Evolutionary conservation across 2,113 vertebrate genomes (phyloP), one percentile per base, ranked within the genome.

Genomic region (Antennarius striatus): DNA sequence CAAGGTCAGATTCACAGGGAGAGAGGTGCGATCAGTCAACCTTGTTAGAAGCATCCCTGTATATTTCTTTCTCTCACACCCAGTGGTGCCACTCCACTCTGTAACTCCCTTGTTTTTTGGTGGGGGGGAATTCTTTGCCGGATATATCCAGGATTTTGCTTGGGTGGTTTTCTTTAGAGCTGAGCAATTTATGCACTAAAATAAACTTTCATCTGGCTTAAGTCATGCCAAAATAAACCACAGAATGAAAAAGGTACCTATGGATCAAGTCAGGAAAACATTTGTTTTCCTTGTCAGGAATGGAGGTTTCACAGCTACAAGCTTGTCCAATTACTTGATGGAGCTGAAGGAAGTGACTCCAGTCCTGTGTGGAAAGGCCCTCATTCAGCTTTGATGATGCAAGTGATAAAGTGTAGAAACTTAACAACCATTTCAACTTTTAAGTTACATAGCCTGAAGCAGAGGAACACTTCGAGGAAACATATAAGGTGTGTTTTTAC

Each of bases 121-220:
- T 4, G 32, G 32, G 32, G 32, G 71, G 84, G 83, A 87, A 85
- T 77, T 89, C 78, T 82, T 85, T 57, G 55, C 82, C 72, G 77
- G 82, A 91, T 86, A 84, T 50, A 86, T 90, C 67, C 85, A 58
- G 72, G 83, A 84, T 86, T 90, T 89, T 86, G 83, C 82, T 90
- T 88, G 80, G 83, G 80, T 87, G 85, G 85, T 86, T 92, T 90
- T 22, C 77, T 88, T 91, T 84, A 80, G 88, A 87, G 81, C 77
- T 49, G 63, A 81, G 82, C 84, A 82, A 85, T 91, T 91, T 89
- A 89, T 86, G 87, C 74, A 86, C 73, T 83, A 87, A 90, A 91
- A 92, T 84, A 90, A 91, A 93, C 84, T 81, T 90, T 91, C 81
- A 91, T 91, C 83, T 89, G 71, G 89, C 74, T 81, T 77, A 85